Base-by-base conservation (phyloP, 2,113 vertebrate genomes). In the Leptocoma aspasia region DNA sequence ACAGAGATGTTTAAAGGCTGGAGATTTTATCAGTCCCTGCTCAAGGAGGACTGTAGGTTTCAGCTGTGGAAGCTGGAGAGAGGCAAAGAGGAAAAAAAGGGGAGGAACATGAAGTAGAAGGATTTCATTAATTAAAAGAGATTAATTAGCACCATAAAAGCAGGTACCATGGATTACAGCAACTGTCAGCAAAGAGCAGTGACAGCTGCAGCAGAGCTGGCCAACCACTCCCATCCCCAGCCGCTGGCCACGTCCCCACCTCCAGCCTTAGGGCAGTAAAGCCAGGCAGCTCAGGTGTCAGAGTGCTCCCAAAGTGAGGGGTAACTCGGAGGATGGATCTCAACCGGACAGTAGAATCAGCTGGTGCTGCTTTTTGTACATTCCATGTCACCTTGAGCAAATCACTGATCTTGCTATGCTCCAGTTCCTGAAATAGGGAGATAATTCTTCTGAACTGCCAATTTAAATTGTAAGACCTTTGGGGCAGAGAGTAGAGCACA, bases 131-230 rank as follows among this genome's bases (percentile, higher is more conserved):
- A 99, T 98, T 98, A 99, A 98, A 98, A 98, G 97, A 98, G 98
- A 98, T 98, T 99, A 99, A 99, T 99, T 99, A 99, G 98, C 97
- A 98, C 99, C 97, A 98, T 98, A 98, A 98, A 98, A 98, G 98
- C 98, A 99, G 98, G 98, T 98, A 98, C 98, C 97, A 98, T 96
- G 97, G 98, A 98, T 98, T 97, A 98, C 98, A 98, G 95, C 82
- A 96, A 96, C 97, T 98, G 98, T 98, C 98, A 98, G 98, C 97
- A 96, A 97, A 98, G 98, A 98, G 97, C 98, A 97, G 97, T 86
- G 94, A 93, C 68, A 92, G 96, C 86, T 70, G 72, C 82, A 87
- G 95, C 79, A 92, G 90, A 77, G 73, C 79, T 95, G 88, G 42
- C 52, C 0, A 0, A 73, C 50, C 75, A 89, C 75, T 69, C 39